A percentile compares a stretch with the other conserved stretches of the same genome.
Evolutionary conservation across 2,888 invertebrate species (phyloP).

Genomic region (Drosophila imparisetae): DNA sequence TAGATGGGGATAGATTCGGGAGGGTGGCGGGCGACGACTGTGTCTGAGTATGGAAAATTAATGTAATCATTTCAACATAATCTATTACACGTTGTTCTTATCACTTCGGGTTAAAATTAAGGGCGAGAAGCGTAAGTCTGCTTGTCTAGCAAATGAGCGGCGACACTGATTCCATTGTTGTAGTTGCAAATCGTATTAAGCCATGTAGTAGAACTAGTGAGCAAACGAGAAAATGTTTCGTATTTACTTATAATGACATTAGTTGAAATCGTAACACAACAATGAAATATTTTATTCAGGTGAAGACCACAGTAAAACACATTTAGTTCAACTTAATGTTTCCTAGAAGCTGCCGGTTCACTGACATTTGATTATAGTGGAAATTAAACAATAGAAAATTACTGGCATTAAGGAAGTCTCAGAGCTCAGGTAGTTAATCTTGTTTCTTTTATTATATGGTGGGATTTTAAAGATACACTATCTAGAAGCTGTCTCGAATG

Average conservation of each 20-base stretch:
- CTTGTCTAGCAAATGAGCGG: neutral
- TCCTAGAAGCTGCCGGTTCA: neutral
- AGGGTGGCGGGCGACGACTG: neutral
- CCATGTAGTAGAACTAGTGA: neutral
- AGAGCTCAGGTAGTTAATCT: neutral
- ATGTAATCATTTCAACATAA: constrained; percentile 55
- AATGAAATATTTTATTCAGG: neutral
- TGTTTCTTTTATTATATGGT: neutral
- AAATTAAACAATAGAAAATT: neutral
- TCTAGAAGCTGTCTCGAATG: neutral
- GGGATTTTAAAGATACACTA: neutral
- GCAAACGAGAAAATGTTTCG: constrained; percentile 2
- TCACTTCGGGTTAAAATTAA: constrained; percentile 23
- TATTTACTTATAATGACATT: neutral
- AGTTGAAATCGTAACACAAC: neutral
- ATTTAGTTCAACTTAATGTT: neutral
- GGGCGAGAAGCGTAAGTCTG: neutral
- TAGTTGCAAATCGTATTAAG: neutral
- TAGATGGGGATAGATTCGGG: neutral
- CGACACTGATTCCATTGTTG: constrained; percentile 18
- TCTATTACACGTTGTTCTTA: constrained; percentile 33
- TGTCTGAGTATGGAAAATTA: constrained; percentile 38
- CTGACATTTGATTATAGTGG: neutral
- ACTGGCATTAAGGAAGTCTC: neutral
- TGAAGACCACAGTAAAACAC: neutral